Conservation (phyloP, 2,888 invertebrate genomes). For the Luperina nickerlii region DNA sequence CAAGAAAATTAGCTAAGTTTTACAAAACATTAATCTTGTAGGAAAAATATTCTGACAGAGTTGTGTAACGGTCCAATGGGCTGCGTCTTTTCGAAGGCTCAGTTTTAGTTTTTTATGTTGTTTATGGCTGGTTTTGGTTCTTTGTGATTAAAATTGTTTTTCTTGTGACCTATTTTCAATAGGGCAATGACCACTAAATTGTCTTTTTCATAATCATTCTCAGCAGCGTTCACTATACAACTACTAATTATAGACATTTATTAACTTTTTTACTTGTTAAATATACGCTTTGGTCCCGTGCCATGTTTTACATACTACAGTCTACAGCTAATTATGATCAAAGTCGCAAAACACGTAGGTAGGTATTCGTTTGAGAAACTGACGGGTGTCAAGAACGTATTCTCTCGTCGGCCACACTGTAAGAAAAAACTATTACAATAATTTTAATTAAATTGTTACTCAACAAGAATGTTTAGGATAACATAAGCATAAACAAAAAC, state of each 20-base stretch:
- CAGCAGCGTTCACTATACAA: background rate
- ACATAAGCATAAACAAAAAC: background rate
- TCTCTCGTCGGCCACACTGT: background rate
- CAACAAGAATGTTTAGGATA: background rate
- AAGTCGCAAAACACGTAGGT: background rate
- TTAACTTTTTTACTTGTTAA: background rate
- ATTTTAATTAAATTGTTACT: background rate
- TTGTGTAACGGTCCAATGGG: slow-evolving; percentile 34
- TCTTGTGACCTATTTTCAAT: background rate
- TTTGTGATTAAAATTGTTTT: background rate
- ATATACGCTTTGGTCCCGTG: background rate
- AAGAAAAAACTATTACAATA: background rate
- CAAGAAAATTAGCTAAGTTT: slow-evolving; percentile 76
- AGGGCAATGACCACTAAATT: background rate
- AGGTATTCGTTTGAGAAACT: background rate
- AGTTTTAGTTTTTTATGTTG: slow-evolving; percentile 2
- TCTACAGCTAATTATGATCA: background rate
- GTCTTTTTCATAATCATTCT: background rate
- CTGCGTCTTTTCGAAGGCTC: background rate
- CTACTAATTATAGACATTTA: background rate
- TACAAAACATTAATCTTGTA: slow-evolving; percentile 76
- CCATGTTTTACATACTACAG: background rate
- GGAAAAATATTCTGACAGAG: slow-evolving; percentile 66
- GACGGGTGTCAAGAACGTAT: background rate
- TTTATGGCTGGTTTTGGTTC: background rate